Evolutionary conservation across 2,113 vertebrate species (phyloP), one percentile per base, ranked within the genome.

Genomic region (Mustela lutreola): DNA sequence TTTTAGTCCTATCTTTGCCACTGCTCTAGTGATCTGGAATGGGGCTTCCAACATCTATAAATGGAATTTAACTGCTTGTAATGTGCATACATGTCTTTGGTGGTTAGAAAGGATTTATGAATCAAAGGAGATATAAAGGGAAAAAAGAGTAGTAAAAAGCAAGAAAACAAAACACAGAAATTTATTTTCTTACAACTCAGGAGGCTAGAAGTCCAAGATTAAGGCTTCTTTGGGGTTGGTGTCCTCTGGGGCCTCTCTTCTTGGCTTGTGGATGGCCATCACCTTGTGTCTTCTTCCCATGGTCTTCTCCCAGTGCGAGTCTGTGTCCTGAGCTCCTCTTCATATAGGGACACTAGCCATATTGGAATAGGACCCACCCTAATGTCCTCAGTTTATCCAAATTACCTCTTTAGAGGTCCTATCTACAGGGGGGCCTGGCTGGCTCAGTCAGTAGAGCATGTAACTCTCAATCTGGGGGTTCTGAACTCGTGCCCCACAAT

Each of bases 121-220:
- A 45, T 50, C 56, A 26, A 92, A 96, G 31, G 16, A n/a, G 42
- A 60, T 42, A 24, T 15, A 39, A 91, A 39, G 31, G 67, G 78
- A 24, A 71, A 76, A 31, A 83, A 48, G 28, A 81, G 6, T 11
- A 67, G 36, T 50, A 63, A 79, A 95, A 94, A 70, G 24, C 21
- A 89, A 86, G 50, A 95, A 95, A 89, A 28, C 2, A 82, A 67
- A 97, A 70, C 39, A 71, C 21, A 11, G 50, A 39, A 84, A 62
- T 71, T 79, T 70, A 58, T 58, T 58, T 65, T 16, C 31, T 62
- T 36, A 90, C 22, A 70, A 62, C 89, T 94, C 50, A 39, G 7
- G 31, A 79, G n/a, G 22, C 21, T 45, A 3, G n/a, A 94, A 94
- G 63, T 85, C 62, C 87, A 85, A 79, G 28, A 70, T 90, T 39